Evolutionary conservation across 2,888 invertebrate genomes (phyloP).

Genomic region (Ariolimax columbianus): DNA sequence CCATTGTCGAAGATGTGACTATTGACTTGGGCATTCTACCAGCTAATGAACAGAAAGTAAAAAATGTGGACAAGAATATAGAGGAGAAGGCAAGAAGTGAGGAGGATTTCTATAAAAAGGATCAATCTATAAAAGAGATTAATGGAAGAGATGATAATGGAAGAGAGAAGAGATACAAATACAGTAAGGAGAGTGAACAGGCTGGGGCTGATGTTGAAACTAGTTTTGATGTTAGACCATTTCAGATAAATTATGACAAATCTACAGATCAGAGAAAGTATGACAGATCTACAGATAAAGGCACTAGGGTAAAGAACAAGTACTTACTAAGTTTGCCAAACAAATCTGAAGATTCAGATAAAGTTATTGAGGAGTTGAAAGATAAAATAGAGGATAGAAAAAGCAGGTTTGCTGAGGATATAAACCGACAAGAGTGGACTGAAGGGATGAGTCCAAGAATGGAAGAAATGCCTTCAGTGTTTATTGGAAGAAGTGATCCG

Average conservation of each 20-base stretch:
- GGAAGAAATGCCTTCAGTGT: background rate
- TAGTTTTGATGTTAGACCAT: background rate
- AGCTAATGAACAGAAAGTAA: background rate
- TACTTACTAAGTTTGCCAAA: background rate
- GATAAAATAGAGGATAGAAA: background rate
- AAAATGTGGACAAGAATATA: background rate
- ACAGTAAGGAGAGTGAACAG: background rate
- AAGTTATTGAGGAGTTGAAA: background rate
- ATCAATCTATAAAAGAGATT: background rate
- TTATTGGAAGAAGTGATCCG: no score
- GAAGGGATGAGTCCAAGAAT: background rate
- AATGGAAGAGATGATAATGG: background rate
- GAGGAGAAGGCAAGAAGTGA: background rate
- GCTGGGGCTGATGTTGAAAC: background rate
- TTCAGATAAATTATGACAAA: background rate
- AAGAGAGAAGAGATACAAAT: constrained; percentile 1
- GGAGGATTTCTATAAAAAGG: background rate
- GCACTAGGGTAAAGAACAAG: background rate
- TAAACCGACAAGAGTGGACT: background rate
- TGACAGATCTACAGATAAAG: background rate
- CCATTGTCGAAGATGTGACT: background rate
- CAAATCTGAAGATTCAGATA: constrained; percentile 11
- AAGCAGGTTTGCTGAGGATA: background rate
- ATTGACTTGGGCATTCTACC: background rate
- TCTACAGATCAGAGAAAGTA: background rate